Evolutionary conservation across 2,888 invertebrate genomes (phyloP).

Genomic region (Drosophila meridionalis): DNA sequence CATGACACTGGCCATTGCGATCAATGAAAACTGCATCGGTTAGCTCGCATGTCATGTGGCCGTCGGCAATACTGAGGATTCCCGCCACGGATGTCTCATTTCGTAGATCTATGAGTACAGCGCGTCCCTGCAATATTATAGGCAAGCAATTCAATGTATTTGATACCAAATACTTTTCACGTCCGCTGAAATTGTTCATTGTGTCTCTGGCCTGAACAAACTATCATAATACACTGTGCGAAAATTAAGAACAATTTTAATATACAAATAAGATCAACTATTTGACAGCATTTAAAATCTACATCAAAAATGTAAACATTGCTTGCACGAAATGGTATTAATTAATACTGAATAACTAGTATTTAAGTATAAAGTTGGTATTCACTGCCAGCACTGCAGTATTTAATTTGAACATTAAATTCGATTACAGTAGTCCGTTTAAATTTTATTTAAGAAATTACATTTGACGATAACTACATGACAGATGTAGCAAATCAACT

Average conservation of each 20-base stretch:
- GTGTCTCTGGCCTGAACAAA: not conserved
- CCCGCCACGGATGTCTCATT: slow-evolving; percentile 84
- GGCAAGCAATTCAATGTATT: slow-evolving; percentile 82
- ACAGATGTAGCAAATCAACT: no score
- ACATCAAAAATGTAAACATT: not conserved
- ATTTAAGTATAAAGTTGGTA: not conserved
- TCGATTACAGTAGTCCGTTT: not conserved
- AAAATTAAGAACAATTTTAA: no score
- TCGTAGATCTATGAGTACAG: slow-evolving; percentile 83
- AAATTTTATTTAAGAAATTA: no score
- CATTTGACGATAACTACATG: no score
- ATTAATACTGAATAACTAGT: not conserved
- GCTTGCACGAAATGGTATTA: not conserved
- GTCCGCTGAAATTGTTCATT: slow-evolving; percentile 75
- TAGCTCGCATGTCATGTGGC: slow-evolving; percentile 83
- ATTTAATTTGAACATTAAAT: slow-evolving; percentile 4
- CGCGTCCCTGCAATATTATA: slow-evolving; percentile 73
- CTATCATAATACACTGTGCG: not conserved
- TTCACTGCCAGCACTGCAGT: not conserved
- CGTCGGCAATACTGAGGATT: slow-evolving; percentile 79
- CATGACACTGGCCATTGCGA: slow-evolving; percentile 79
- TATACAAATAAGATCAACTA: not conserved
- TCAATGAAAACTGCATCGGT: slow-evolving; percentile 82
- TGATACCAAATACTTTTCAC: slow-evolving; percentile 80
- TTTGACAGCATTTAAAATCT: not conserved